phyloP scores from a whole-genome alignment of 2,113 vertebrate species.

The Percina caprodes region DNA sequence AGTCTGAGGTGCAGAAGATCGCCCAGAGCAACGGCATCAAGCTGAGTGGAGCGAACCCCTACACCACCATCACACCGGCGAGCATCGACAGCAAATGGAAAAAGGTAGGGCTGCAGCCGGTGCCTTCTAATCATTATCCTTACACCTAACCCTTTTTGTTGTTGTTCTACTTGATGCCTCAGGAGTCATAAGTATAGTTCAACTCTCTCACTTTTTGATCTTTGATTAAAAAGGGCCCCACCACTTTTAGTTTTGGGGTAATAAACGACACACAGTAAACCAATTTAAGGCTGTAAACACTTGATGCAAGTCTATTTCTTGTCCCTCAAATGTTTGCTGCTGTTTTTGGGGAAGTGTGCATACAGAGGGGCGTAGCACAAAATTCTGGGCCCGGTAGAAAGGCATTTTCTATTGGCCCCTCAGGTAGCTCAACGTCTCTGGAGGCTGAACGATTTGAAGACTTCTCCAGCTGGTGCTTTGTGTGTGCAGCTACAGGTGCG shows the following conservation, averaged over 20 bases:
- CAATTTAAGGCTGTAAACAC: neutral
- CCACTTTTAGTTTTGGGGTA: neutral
- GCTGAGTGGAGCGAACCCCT: constrained; percentile 89
- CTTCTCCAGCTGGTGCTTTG: neutral
- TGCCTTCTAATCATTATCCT: no score
- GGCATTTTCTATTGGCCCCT: no score
- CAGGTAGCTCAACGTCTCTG: neutral
- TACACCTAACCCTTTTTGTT: no score
- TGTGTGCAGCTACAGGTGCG: neutral
- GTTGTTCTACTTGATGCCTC: no score
- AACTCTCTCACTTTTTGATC: no score
- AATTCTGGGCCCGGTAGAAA: no score
- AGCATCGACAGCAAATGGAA: constrained; percentile 96
- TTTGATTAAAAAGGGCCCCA: neutral
- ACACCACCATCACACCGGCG: constrained; percentile 91
- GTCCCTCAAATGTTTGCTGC: no score
- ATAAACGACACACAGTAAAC: neutral
- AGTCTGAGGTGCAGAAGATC: constrained; percentile 90
- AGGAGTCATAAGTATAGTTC: no score
- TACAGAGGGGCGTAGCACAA: no score
- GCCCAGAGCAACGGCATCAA: constrained; percentile 92
- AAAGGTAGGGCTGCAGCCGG: constrained; percentile 80
- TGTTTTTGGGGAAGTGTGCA: no score
- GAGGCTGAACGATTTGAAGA: neutral
- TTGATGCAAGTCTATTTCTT: neutral